Evolutionary conservation across 2,888 invertebrate species (phyloP).

Genomic region (Magallana nippona): DNA sequence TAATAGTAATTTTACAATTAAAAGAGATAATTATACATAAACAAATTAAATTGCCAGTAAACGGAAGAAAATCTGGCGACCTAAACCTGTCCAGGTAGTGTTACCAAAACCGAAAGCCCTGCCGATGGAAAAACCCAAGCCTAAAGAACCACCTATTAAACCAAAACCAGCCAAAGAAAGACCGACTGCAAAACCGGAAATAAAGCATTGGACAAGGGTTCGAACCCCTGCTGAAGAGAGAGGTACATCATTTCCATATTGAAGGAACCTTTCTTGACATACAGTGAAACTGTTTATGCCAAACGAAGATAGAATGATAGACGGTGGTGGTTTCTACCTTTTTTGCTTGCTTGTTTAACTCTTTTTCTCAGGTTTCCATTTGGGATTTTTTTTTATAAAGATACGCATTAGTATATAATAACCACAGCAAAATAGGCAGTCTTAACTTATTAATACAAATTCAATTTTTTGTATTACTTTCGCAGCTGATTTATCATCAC

Average conservation of each 20-base stretch:
- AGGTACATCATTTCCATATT: not conserved
- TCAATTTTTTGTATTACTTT: not conserved
- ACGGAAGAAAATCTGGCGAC: constrained; percentile 11
- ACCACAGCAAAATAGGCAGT: too few species aligned
- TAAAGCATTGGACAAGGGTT: not conserved
- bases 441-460: too few species aligned
- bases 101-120: not conserved
- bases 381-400: too few species aligned
- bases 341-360: too few species aligned
- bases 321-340: too few species aligned
- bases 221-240: constrained; percentile 12
- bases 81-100: constrained; percentile 10
- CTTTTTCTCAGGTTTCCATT: too few species aligned
- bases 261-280: too few species aligned
- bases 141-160: not conserved
- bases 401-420: too few species aligned
- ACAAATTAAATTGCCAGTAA: not conserved
- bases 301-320: too few species aligned
- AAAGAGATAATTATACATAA: too few species aligned
- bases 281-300: too few species aligned
- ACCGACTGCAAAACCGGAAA: constrained; percentile 14
- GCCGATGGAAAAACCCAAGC: not conserved
- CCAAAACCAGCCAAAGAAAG: constrained; percentile 15
- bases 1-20: too few species aligned
- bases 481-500: constrained; percentile 2